Percentiles rank a stretch among this genome's conserved stretches.
phyloP scores from a whole-genome alignment of 1,140 invertebrate species.

The Metopolophium dirhodum region DNA sequence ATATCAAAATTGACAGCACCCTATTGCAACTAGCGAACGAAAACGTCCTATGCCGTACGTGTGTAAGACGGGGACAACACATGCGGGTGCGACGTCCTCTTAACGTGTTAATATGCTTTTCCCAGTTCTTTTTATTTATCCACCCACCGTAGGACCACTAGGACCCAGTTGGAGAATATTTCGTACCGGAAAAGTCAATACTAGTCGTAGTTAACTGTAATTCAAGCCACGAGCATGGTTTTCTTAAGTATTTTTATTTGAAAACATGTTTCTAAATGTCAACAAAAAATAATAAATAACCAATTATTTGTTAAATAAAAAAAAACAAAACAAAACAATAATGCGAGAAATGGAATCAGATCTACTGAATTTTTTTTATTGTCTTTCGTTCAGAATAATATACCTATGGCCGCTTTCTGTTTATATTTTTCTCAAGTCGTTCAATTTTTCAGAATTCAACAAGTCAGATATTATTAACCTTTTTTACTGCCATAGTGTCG shows the following conservation, averaged over 20 bases:
- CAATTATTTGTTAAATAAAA: background rate
- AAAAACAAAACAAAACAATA: background rate
- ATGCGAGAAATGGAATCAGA: background rate
- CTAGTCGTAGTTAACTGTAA: background rate
- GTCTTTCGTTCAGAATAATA: background rate
- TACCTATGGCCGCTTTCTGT: background rate
- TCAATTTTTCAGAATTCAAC: background rate
- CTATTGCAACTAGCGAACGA: too few relatives aligned
- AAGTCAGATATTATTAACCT: background rate
- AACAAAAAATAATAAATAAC: background rate
- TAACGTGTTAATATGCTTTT: background rate
- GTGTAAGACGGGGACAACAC: too few relatives aligned
- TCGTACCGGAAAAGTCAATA: background rate
- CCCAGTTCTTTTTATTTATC: background rate
- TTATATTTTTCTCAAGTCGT: background rate
- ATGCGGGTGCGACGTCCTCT: too few relatives aligned
- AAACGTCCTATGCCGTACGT: too few relatives aligned
- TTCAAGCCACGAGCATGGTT: background rate
- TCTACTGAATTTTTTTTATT: background rate
- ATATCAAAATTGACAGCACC: too few relatives aligned
- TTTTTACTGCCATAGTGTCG: background rate
- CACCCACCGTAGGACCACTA: background rate
- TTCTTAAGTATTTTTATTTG: background rate
- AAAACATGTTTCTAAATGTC: background rate
- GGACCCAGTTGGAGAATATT: background rate